phyloP scores from a whole-genome alignment of 1,140 invertebrate genomes.

The Argopecten irradians region DNA sequence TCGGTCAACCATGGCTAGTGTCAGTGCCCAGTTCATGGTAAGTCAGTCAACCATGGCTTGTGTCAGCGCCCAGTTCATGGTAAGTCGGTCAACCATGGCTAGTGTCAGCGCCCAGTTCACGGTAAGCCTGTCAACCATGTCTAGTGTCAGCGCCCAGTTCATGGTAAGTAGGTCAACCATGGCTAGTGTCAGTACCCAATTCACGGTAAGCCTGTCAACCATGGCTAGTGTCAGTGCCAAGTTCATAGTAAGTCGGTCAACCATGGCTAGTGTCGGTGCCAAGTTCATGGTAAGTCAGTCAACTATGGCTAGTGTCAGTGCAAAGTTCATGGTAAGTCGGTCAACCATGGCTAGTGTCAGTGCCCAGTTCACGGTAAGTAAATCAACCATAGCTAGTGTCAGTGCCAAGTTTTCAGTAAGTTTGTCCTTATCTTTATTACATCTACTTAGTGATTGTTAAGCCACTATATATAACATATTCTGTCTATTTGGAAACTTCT shows the following conservation, averaged over 20 bases:
- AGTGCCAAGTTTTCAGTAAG: too few relatives aligned
- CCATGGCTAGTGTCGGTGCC: constrained; percentile 93
- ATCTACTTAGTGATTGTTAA: too few relatives aligned
- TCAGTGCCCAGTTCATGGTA: too few relatives aligned
- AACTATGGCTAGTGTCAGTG: constrained; percentile 93
- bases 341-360: constrained; percentile 93
- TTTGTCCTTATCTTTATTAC: too few relatives aligned
- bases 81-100: constrained; percentile 86
- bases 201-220: too few relatives aligned
- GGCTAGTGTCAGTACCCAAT: constrained; percentile 93
- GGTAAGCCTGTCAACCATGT: too few relatives aligned
- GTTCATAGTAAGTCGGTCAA: constrained; percentile 83
- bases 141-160: constrained; percentile 94
- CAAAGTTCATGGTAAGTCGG: too few relatives aligned
- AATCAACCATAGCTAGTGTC: too few relatives aligned
- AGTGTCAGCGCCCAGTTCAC: constrained; percentile 95
- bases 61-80: constrained; percentile 93
- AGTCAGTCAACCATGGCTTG: constrained; percentile 88
- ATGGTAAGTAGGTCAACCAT: constrained; percentile 87
- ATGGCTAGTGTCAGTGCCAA: constrained; percentile 94
- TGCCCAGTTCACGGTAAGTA: constrained; percentile 79
- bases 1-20: constrained; percentile 90
- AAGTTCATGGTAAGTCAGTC: too few relatives aligned
- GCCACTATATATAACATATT: too few relatives aligned
- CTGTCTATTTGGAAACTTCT: too few relatives aligned